These are phyloP conservation scores for Lamprotornis superbus DNA, from an alignment of 2,113 vertebrate species.

Conservation along the genomic window DNA sequence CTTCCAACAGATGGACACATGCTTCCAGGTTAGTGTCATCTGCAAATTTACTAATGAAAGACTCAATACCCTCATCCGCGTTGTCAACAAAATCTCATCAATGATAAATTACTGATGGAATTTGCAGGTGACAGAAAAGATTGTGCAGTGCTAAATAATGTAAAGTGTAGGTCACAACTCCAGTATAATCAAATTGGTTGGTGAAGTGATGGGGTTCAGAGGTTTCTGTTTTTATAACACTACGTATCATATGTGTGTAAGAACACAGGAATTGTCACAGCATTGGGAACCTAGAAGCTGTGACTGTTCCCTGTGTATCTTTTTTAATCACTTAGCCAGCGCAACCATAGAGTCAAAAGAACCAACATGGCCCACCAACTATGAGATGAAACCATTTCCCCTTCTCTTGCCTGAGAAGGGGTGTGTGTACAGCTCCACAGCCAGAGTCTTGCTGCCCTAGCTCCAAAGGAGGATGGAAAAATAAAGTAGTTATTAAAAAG, in stretches of 20 bases:
- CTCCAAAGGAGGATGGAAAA: background rate
- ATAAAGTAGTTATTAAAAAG: background rate
- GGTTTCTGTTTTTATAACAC: background rate
- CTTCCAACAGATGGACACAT: too few species aligned
- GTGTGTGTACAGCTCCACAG: background rate
- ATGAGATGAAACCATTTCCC: background rate
- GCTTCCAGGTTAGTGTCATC: too few species aligned
- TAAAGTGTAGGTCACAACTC: background rate
- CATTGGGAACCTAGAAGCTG: background rate
- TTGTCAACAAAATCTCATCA: background rate
- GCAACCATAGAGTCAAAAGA: background rate
- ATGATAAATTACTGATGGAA: background rate
- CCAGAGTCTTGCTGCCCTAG: background rate
- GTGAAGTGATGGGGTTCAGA: background rate
- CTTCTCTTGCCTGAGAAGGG: background rate
- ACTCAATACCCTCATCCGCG: too few species aligned
- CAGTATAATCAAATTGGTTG: background rate
- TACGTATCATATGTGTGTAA: too few species aligned
- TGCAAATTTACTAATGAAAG: too few species aligned
- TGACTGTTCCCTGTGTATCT: background rate
- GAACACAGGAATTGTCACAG: background rate
- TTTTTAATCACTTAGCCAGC: background rate
- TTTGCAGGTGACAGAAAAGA: background rate
- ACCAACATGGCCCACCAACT: background rate
- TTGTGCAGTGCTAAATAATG: background rate